These are phyloP conservation scores for Macrochelys suwanniensis DNA, from an alignment of 2,797 vertebrate species.

Conservation along the genomic window DNA sequence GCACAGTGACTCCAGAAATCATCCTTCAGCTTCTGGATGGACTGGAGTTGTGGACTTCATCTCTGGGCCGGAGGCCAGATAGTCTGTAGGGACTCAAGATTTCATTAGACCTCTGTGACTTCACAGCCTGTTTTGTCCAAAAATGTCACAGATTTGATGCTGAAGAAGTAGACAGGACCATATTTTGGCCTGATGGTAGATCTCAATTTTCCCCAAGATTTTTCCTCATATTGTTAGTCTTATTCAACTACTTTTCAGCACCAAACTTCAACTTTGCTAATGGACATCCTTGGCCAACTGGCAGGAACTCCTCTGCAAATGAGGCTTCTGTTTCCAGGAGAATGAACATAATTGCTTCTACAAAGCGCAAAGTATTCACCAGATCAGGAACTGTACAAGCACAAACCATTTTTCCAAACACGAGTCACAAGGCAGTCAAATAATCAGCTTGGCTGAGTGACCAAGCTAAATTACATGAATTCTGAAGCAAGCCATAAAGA, in stretches of 20 bases:
- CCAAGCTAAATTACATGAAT: constrained; percentile 39
- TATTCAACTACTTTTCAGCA: constrained; percentile 24
- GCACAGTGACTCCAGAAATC: not conserved
- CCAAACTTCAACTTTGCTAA: constrained; percentile 20
- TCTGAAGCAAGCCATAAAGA: constrained; percentile 28
- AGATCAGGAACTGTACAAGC: constrained; percentile 42
- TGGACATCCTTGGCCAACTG: not conserved
- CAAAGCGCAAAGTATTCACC: constrained; percentile 29
- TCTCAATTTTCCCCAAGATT: not conserved
- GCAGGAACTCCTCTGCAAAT: constrained; percentile 32
- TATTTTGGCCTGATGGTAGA: not conserved
- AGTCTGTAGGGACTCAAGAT: not conserved
- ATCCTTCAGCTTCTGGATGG: not conserved
- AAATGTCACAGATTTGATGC: not conserved
- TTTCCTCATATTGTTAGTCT: constrained; percentile 27
- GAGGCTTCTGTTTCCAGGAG: constrained; percentile 37
- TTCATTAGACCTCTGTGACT: not conserved
- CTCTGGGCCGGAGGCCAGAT: not conserved
- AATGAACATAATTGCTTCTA: constrained; percentile 8
- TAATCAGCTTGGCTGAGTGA: constrained; percentile 39
- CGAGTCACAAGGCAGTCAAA: constrained; percentile 40
- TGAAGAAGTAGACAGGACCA: not conserved
- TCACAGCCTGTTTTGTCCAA: not conserved
- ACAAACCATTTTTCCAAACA: constrained; percentile 12
- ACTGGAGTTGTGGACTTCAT: not conserved